Evolutionary conservation across 2,113 vertebrate genomes (phyloP), one percentile per base, ranked within the genome.

Genomic region (Octodon degus): DNA sequence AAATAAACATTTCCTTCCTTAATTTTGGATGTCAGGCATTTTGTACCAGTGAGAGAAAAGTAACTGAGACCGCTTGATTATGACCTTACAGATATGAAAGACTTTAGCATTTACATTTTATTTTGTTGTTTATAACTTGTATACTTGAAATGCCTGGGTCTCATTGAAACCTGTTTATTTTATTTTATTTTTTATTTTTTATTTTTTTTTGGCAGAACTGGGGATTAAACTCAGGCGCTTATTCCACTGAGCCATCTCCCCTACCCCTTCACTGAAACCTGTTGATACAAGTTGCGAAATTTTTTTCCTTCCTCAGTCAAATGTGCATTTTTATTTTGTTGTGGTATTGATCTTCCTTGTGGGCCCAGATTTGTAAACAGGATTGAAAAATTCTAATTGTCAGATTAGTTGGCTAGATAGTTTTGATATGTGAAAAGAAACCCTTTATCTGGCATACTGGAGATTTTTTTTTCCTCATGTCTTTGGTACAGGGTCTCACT

Each of bases 361-460:
- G 85, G 58, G 37, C 6, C 20, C 60, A 68, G 20, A 67, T 62
- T 82, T 95, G 93, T 95, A 89, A 67, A 81, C 63, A 85, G 47
- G 37, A 72, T 63, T 83, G 53, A 83, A 95, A 92, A 92, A 27
- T 89, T 96, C 37, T 90, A 90, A 86, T 89, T 63, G 22, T 81
- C 65, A 95, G 34, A 27, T 89, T 72, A 86, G 22, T 65, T 95
- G 60, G 43, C 77, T 62, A 90, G 53, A 32, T 68, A 62, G 6
- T 65, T 95, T 92, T 65, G 95, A 53, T 95, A 43, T 72, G n/a
- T 67, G 68, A 62, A 67, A 68, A 79, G 32, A 32, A 53, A 47
- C 7, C 89, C 27, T 47, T 90, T 96, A 94, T 72, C 25, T 82
- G 4, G 2, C 88, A 3, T 80, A 74, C 30, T 81, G 8, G 77